phyloP scores from a whole-genome alignment of 2,797 vertebrate species.

The Cheirogaleus major region DNA sequence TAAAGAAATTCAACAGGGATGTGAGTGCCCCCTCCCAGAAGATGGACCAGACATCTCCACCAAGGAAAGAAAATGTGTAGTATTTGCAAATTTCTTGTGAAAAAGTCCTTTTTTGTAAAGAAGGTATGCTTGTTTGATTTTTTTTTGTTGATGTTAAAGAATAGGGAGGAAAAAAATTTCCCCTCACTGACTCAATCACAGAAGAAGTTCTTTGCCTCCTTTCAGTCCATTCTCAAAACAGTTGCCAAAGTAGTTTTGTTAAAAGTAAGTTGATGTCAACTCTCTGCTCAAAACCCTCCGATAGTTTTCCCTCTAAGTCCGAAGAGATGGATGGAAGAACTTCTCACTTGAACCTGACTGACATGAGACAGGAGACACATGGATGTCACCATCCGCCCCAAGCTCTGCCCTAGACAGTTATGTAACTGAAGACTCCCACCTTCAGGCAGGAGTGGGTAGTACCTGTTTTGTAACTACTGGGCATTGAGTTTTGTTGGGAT shows the following conservation, averaged over 20 bases:
- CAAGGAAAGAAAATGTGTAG: not conserved
- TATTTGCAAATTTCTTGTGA: not conserved
- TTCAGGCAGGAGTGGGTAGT: not conserved
- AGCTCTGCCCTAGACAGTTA: not conserved
- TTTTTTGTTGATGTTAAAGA: not conserved
- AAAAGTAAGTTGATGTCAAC: not conserved
- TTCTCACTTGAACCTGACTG: not conserved
- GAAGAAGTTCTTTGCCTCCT: not conserved
- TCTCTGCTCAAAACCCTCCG: not conserved
- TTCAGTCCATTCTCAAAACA: not conserved
- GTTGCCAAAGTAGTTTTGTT: not conserved
- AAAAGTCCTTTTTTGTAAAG: not conserved
- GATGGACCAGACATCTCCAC: not conserved
- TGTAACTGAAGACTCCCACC: not conserved
- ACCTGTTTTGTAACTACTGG: not conserved
- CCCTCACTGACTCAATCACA: not conserved
- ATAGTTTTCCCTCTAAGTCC: not conserved
- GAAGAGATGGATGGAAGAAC: not conserved
- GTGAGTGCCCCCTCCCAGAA: not conserved
- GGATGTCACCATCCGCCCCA: not conserved
- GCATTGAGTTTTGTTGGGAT: not conserved
- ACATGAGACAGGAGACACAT: not conserved
- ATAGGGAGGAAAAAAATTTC: not conserved
- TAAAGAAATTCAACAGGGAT: not conserved
- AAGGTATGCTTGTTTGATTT: not conserved